Base-by-base conservation (phyloP, 2,888 invertebrate species). In the Molorchus minor region DNA sequence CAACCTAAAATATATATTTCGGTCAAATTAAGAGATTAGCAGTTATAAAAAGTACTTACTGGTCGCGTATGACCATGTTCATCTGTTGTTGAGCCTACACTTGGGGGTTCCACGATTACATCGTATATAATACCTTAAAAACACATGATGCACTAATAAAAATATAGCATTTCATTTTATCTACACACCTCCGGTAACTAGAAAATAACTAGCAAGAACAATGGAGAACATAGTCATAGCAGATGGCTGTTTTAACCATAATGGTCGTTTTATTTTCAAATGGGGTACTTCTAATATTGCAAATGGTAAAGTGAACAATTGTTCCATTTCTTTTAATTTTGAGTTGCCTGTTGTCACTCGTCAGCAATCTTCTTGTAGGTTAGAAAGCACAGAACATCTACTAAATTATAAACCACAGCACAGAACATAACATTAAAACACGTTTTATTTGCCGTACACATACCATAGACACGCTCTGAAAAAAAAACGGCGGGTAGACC, bases 81-180 rank as follows among this genome's bases (percentile, higher is more conserved):
- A 81, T 99, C 98, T 19, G 98, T 97, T 0, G 97, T 97, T 1
- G 96, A 96, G 19, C 98, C 98, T 59, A 96, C 95, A 79, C 96
- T 95, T 4, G 98, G 98, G 1, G 98, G 98, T 81, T 99, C 99
- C 58, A 98, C 96, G 77, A 99, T 99, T 5, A 99, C 96, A 82
- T 99, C 98, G 81, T 99, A 99, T 72, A 99, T 98, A 53, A 99
- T 95, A 58, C 98, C 98, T 97, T n/a, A 74, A 17, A 85, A 71
- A 12, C 41, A 83, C 65, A 55, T 44, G 40, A 51, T 52, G 52
- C 53, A 61, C 1, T 1, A 12, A 15, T 49, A 43, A 25, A n/a
- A n/a, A 2, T 36, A 25, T 5, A 25, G 25, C 20, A 16, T 43
- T 36, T 30, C n/a, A 58, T 17, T 12, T 36, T 7, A 2, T 8